phyloP scores from a whole-genome alignment of 2,113 vertebrate species.

The Aramus guarauna region DNA sequence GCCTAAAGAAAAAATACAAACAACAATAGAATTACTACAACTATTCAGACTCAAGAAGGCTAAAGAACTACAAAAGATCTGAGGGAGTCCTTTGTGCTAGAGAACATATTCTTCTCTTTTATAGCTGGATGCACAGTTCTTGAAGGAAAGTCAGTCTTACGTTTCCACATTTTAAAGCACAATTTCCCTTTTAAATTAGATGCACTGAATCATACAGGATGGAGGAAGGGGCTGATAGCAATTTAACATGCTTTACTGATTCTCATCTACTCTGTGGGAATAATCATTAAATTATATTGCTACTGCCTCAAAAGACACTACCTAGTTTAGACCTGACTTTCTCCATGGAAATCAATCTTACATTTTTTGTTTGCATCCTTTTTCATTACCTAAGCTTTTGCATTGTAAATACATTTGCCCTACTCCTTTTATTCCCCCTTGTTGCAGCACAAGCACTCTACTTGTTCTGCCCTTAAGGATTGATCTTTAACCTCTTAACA shows the following conservation, averaged over 20 bases:
- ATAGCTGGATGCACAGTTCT: background rate
- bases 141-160: background rate
- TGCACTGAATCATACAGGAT: background rate
- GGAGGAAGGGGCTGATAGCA: background rate
- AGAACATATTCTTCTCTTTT: background rate
- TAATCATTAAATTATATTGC: background rate
- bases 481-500: background rate
- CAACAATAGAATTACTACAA: background rate
- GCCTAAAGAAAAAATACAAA: slow-evolving; percentile 77
- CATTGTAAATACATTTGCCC: background rate
- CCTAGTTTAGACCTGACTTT: background rate
- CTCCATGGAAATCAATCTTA: background rate
- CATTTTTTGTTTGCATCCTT: background rate
- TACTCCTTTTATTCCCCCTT: background rate
- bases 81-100: background rate
- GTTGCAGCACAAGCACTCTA: background rate
- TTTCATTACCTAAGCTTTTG: background rate
- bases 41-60: background rate
- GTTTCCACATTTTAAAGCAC: background rate
- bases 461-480: background rate
- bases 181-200: slow-evolving; percentile 13
- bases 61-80: background rate
- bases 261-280: background rate
- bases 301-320: background rate
- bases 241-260: background rate